A percentile compares a stretch with the other conserved stretches of the same genome.
Conservation (phyloP, 2,797 vertebrate species). For the Scleropages formosus region DNA sequence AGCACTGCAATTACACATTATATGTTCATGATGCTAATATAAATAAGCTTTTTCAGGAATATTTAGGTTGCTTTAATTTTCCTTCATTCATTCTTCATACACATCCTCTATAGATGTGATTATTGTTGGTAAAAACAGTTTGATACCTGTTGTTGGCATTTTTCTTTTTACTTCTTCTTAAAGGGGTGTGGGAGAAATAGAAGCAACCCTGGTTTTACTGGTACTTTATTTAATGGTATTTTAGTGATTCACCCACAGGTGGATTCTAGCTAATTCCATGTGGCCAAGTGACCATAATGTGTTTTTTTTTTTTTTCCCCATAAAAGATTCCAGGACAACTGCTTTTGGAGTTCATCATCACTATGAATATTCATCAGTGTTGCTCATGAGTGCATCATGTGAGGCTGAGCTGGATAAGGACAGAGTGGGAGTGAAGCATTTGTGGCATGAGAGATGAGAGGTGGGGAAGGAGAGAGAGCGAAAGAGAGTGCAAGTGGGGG, state of each 20-base stretch:
- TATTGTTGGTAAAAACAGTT: too few species aligned
- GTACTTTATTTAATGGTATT: background rate
- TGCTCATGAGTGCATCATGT: background rate
- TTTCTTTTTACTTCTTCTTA: too few species aligned
- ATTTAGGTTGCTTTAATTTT: too few species aligned
- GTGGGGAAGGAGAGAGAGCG: background rate
- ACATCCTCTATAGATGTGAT: too few species aligned
- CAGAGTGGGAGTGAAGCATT: constrained; percentile 26
- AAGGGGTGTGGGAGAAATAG: too few species aligned
- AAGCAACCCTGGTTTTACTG: background rate
- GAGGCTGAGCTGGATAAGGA: background rate
- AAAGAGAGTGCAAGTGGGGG: background rate
- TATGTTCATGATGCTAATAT: too few species aligned
- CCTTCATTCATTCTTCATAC: too few species aligned
- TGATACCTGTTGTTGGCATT: background rate
- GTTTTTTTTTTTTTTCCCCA: constrained; percentile 13
- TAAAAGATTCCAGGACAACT: background rate
- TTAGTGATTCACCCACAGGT: background rate
- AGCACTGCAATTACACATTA: too few species aligned
- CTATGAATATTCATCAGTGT: background rate
- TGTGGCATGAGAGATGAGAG: constrained; percentile 30
- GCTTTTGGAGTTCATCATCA: constrained; percentile 1
- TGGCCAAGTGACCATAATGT: background rate
- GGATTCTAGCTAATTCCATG: background rate
- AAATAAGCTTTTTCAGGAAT: too few species aligned